phyloP scores from a whole-genome alignment of 1,140 invertebrate genomes.

The Thaumatotibia leucotreta region DNA sequence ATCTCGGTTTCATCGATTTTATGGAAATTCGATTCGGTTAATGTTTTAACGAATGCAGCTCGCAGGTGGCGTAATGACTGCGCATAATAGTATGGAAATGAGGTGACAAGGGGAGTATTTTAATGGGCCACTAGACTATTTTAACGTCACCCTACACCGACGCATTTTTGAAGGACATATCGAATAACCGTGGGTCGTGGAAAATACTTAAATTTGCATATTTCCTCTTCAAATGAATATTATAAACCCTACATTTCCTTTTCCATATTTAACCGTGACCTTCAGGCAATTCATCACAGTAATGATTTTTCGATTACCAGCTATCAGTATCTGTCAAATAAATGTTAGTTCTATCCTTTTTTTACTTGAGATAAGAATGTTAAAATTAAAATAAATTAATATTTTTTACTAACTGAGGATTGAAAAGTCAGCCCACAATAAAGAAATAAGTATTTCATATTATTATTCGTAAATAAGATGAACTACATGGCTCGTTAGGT shows the following conservation, averaged over 20 bases:
- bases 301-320: not conserved
- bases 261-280: not conserved
- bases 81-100: not conserved
- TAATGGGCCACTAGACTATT: slow-evolving; percentile 9
- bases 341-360: not conserved
- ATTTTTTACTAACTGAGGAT: too few species aligned
- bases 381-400: too few species aligned
- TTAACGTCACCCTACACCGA: not conserved
- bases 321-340: not conserved
- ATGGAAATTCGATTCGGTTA: not conserved
- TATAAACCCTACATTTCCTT: not conserved
- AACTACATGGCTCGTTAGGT: too few species aligned
- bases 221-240: not conserved
- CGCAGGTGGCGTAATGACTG: not conserved
- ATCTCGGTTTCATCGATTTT: slow-evolving; percentile 17
- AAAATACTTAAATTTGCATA: not conserved
- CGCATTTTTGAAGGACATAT: not conserved
- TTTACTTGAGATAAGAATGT: too few species aligned
- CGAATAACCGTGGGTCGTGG: not conserved
- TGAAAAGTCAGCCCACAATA: too few species aligned
- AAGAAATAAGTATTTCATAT: too few species aligned
- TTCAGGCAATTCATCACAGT: not conserved
- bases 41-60: slow-evolving; percentile 6
- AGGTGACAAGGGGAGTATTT: not conserved
- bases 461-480: too few species aligned